Evolutionary conservation across 1,140 invertebrate species (phyloP), one percentile per base, ranked within the genome.

Genomic region (Heliconius congener): DNA sequence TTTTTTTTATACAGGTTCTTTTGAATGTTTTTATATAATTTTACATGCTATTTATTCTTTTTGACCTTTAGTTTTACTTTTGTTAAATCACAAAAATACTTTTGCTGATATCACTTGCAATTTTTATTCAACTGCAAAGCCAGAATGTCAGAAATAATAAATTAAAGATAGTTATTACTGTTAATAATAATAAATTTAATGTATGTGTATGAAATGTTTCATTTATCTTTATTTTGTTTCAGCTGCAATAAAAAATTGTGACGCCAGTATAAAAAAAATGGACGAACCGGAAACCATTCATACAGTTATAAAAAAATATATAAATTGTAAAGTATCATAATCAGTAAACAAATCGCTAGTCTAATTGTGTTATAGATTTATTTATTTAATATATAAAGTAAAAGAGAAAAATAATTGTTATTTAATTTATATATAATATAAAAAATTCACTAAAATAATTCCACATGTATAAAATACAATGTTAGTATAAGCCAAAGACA

Each of bases 391-490:
- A 66, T 66, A 57, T 23, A 57, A 23, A 57, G 8, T 57, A 57
- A n/a, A 57, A 23, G n/a, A n/a, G 9, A 66, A 66, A 27, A 30
- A 30, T 66, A 66, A 66, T 16, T 27, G 16, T 46, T 72, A 72
- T 18, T 39, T 72, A 57, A 57, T 39, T 72, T 39, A 72, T 39
- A 19, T 72, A 19, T 27, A 19, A 39, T 72, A 19, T 72, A 37
- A 72, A 72, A n/a, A 39, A 8, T 42, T 66, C 1, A 52, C 18
- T 52, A 52, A 74, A 75, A 55, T 71, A 42, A 76, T 71, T 34
- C 74, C 73, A 79, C 82, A 27, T 83, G 86, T 87, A 85, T 87
- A 13, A 77, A 84, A 84, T 85, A 84, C 84, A 83, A 85, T 87
- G 74, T 66, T 76, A 80, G 60, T 30, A 16, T 82, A 78, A 76